phyloP scores from a whole-genome alignment of 2,888 invertebrate genomes.

The Eilema depressum region DNA sequence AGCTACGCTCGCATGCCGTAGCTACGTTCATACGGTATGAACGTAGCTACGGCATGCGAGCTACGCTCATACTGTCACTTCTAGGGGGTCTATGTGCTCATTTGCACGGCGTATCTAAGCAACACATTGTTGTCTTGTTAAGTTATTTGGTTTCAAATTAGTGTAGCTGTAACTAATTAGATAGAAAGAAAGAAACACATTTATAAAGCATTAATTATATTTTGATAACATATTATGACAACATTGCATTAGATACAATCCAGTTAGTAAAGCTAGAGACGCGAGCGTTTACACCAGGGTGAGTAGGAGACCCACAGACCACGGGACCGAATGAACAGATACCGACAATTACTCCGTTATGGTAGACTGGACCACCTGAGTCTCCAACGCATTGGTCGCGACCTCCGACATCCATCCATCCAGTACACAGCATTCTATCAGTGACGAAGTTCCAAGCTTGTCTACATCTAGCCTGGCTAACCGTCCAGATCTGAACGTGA shows the following conservation, averaged over 20 bases:
- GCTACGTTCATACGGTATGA: too few species aligned
- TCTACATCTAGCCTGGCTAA: constrained; percentile 57
- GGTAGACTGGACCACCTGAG: constrained; percentile 63
- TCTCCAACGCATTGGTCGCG: constrained; percentile 61
- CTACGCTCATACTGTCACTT: too few species aligned
- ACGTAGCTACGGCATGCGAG: too few species aligned
- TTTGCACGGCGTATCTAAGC: too few species aligned
- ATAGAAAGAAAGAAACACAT: too few species aligned
- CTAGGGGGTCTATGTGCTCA: too few species aligned
- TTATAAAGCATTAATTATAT: too few species aligned
- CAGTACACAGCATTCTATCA: constrained; percentile 66
- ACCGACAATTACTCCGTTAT: constrained; percentile 60
- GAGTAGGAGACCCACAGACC: constrained; percentile 52
- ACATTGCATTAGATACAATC: constrained; percentile 26
- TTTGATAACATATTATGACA: neutral
- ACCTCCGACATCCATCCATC: constrained; percentile 59
- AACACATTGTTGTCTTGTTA: too few species aligned
- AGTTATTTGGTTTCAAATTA: too few species aligned
- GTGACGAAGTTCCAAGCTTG: constrained; percentile 52
- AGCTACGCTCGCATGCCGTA: too few species aligned
- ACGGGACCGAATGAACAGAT: constrained; percentile 60
- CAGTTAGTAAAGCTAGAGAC: constrained; percentile 29
- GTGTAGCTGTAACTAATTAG: too few species aligned
- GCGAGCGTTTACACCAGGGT: constrained; percentile 41
- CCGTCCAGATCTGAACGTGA: constrained; percentile 56